Conservation (phyloP, 2,797 vertebrate species). For the Smutsia temminckii region DNA sequence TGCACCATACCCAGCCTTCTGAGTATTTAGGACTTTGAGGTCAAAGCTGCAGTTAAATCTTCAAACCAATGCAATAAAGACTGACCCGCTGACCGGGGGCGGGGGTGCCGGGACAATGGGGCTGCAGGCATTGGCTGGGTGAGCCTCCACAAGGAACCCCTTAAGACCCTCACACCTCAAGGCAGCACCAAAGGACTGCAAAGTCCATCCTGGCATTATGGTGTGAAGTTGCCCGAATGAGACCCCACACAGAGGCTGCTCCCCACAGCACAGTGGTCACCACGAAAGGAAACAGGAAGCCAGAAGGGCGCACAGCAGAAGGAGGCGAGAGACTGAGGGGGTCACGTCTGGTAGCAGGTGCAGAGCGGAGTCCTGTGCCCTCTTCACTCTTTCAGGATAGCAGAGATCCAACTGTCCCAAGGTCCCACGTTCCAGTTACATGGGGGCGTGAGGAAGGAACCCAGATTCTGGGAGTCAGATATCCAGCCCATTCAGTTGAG, state of each 20-base stretch:
- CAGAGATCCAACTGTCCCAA: not conserved
- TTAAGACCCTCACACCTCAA: slow-evolving; percentile 88
- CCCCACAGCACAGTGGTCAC: slow-evolving; percentile 65
- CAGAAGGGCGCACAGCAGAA: slow-evolving; percentile 2
- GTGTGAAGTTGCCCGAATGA: slow-evolving; percentile 82
- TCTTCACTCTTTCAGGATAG: not conserved
- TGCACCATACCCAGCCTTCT: slow-evolving; percentile 90
- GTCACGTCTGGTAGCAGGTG: not conserved
- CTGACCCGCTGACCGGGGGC: slow-evolving; percentile 82
- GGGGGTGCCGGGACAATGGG: slow-evolving; percentile 84
- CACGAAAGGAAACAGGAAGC: slow-evolving; percentile 47
- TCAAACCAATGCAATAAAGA: slow-evolving; percentile 89
- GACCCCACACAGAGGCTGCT: slow-evolving; percentile 32
- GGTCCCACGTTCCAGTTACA: slow-evolving; percentile 36
- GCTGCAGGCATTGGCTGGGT: slow-evolving; percentile 88
- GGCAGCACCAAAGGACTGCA: slow-evolving; percentile 88
- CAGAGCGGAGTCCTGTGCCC: not conserved
- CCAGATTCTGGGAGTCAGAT: not conserved
- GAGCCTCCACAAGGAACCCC: slow-evolving; percentile 89
- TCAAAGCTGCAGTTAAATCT: slow-evolving; percentile 93
- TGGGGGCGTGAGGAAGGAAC: not conserved
- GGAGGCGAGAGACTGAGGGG: not conserved
- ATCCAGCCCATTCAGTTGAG: not conserved
- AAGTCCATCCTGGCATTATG: slow-evolving; percentile 88
- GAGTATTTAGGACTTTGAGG: slow-evolving; percentile 91